Evolutionary conservation across 2,113 vertebrate genomes (phyloP), one percentile per base, ranked within the genome.

Genomic region (Acrocephalus kingi): DNA sequence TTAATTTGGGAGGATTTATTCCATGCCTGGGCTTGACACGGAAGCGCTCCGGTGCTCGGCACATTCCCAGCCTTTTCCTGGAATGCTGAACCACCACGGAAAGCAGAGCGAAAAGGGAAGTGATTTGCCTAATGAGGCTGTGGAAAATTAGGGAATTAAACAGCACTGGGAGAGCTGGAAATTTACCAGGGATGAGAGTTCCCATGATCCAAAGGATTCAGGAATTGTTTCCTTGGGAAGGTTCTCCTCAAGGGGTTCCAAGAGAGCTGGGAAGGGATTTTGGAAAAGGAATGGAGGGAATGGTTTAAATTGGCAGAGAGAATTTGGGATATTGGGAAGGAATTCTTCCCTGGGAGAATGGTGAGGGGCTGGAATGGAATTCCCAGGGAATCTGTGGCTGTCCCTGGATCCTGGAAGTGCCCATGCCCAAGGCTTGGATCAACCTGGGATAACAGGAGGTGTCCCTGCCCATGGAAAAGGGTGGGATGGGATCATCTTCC

Each of bases 391-490:
- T 2, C 48, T 4, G 3, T 43, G 37, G 31, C 30, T 35, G 35
- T 71, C 31, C 31, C 4, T 3, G 37, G 72, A 52, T 33, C 20
- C 25, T 52, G 56, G 37, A 35, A 45, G 0, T 17, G 3, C 21
- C 31, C 80, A 72, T 45, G 37, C 10, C 25, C 46, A 8, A 35
- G 10, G 22, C 23, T 41, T 69, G 46, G 58, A 72, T 7, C 10
- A 11, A 2, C 13, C 27, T 54, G 48, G 67, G 37, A 62, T 62
- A 13, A 0, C 2, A 20, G 46, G 5, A 72, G 3, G 2, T 8
- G 55, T 35, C 55, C 20, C 13, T 31, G 12, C 46, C 80, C 25
- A 13, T 52, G 67, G 67, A 72, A 83, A 83, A 43, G 4, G 13
- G 2, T 25, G 20, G 56, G 55, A 43, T 41, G 1, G 3, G 37